phyloP scores from a whole-genome alignment of 2,113 vertebrate species.

The Todiramphus saurophagus region DNA sequence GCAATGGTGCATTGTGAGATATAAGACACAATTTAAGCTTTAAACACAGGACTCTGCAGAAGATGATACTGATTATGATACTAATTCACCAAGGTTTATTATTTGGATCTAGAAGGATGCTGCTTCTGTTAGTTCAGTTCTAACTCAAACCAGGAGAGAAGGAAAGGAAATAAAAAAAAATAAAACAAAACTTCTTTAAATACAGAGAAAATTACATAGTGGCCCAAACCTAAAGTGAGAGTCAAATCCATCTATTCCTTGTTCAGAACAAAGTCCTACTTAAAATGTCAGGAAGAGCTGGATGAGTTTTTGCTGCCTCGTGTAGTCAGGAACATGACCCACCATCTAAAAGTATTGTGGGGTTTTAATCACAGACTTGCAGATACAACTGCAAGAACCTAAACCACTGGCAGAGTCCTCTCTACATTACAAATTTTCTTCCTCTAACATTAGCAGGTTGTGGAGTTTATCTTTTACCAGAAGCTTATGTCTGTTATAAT shows the following conservation, averaged over 20 bases:
- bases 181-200: background rate
- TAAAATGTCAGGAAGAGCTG: background rate
- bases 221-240: background rate
- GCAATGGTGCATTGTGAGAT: background rate
- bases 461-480: background rate
- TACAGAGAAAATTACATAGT: background rate
- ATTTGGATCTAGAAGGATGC: background rate
- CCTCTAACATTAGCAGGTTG: background rate
- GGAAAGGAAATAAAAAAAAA: background rate
- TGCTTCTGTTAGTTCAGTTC: background rate
- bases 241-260: background rate
- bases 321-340: background rate
- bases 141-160: background rate
- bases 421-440: background rate
- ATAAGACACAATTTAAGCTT: background rate
- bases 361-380: background rate
- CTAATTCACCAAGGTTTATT: background rate
- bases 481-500: background rate
- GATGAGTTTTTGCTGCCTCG: background rate
- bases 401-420: background rate
- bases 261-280: background rate
- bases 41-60: background rate
- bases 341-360: background rate
- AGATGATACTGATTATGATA: background rate
- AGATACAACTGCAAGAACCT: background rate